Percentiles rank a stretch among this genome's conserved stretches.
Conservation (phyloP, 2,113 vertebrate species). For the Carassius carassius region DNA sequence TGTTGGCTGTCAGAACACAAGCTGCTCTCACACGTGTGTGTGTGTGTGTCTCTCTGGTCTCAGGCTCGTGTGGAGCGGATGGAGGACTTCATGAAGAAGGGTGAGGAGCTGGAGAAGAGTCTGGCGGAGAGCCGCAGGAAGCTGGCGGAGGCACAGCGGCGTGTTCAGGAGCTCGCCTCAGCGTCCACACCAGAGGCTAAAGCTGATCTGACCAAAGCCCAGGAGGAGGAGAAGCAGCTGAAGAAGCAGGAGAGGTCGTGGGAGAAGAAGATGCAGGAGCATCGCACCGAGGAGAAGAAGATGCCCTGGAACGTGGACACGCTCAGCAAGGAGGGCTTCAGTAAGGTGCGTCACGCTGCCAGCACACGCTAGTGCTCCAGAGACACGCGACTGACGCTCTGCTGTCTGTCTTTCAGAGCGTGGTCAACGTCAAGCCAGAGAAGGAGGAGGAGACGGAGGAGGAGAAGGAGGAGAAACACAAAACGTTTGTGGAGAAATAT, state of each 20-base stretch:
- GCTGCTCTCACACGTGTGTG: too few relatives aligned
- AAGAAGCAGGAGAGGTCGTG: conserved; percentile 78
- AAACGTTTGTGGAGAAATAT: conserved; percentile 85
- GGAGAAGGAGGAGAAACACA: conserved; percentile 87
- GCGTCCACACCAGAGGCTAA: conserved; percentile 46
- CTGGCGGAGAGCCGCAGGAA: conserved; percentile 76
- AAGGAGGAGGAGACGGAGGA: conserved; percentile 81
- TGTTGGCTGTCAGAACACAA: too few relatives aligned
- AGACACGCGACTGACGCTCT: neutral
- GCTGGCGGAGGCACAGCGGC: conserved; percentile 76
- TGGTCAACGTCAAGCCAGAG: conserved; percentile 80
- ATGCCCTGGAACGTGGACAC: conserved; percentile 92
- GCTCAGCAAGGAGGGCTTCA: conserved; percentile 89
- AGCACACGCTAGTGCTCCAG: neutral
- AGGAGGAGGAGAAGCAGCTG: conserved; percentile 78
- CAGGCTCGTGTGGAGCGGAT: conserved; percentile 85
- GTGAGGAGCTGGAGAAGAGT: conserved; percentile 80
- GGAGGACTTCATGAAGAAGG: conserved; percentile 87
- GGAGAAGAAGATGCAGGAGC: conserved; percentile 78
- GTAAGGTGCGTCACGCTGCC: conserved; percentile 81
- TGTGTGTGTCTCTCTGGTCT: conserved; percentile 48
- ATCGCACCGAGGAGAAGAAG: conserved; percentile 81
- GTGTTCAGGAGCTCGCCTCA: conserved; percentile 73
- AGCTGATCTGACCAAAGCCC: conserved; percentile 71
- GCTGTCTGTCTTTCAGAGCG: neutral